Percentiles rank a stretch among this genome's conserved stretches.
Conservation (phyloP, 2,113 vertebrate species). For the Oreotragus oreotragus region DNA sequence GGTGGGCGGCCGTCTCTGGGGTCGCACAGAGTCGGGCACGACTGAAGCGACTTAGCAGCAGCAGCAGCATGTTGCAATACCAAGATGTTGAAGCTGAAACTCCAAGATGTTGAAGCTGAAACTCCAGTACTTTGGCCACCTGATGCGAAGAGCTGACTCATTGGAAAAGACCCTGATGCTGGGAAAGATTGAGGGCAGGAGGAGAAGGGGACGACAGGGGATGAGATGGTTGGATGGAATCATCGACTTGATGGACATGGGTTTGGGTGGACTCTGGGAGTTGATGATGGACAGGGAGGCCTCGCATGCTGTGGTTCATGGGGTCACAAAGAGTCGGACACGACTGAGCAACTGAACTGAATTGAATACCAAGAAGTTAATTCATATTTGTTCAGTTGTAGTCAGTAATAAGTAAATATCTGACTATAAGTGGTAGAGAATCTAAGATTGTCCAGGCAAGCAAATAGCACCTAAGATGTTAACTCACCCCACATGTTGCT, state of each 20-base stretch:
- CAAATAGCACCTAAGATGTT: neutral
- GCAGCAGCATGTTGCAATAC: neutral
- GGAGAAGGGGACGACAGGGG: neutral
- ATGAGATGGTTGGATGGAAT: neutral
- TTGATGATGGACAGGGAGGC: too few species aligned
- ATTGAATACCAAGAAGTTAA: neutral
- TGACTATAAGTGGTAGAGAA: neutral
- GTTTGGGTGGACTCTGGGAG: too few species aligned
- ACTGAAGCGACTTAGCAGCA: too few species aligned
- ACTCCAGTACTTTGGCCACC: neutral
- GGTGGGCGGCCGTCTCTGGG: too few species aligned
- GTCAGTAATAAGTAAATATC: neutral
- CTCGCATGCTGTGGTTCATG: too few species aligned
- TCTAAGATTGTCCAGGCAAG: neutral
- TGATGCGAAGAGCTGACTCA: neutral
- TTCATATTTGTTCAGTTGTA: constrained; percentile 5
- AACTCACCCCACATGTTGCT: neutral
- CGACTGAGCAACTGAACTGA: neutral
- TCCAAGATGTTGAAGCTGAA: neutral
- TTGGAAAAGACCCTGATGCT: neutral
- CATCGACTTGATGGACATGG: neutral
- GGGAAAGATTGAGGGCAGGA: neutral
- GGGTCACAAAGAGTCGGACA: neutral
- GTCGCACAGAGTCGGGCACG: too few species aligned
- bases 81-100: neutral